These are phyloP conservation scores for Stramonita haemastoma DNA, from an alignment of 2,888 invertebrate species.

Conservation along the genomic window DNA sequence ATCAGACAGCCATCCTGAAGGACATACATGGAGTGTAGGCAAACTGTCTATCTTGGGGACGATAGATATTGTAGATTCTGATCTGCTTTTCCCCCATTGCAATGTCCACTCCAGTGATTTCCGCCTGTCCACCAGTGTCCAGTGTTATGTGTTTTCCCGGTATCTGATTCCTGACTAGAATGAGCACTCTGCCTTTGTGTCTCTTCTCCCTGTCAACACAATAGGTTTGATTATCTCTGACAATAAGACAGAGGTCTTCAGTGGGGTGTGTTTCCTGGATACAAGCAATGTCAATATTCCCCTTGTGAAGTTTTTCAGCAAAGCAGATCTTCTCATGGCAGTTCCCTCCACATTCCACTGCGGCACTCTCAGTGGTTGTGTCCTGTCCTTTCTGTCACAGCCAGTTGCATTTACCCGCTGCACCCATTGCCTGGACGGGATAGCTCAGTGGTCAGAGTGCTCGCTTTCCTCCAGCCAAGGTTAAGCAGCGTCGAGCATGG, in stretches of 20 bases:
- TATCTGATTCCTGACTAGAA: conserved; percentile 49
- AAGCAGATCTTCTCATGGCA: conserved; percentile 50
- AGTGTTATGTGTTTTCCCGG: conserved; percentile 38
- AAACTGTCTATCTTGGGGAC: background rate
- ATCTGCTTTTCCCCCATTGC: background rate
- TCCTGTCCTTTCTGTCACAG: background rate
- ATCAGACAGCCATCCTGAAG: too few relatives aligned
- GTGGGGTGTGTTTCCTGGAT: conserved; percentile 46
- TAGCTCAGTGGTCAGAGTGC: too few relatives aligned
- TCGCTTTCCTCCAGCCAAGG: too few relatives aligned
- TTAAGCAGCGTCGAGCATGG: too few relatives aligned
- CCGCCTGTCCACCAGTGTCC: conserved; percentile 37
- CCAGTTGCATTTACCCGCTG: conserved; percentile 12
- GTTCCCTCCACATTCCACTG: conserved; percentile 55
- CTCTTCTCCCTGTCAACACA: conserved; percentile 42
- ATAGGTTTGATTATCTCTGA: conserved; percentile 30
- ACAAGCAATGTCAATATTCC: conserved; percentile 48
- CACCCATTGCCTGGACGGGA: too few relatives aligned
- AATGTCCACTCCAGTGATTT: conserved; percentile 19
- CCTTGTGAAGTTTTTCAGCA: conserved; percentile 46
- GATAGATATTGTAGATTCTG: conserved; percentile 12
- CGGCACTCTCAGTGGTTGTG: conserved; percentile 36
- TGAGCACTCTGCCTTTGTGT: conserved; percentile 48
- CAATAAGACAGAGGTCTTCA: conserved; percentile 33
- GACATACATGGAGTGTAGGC: background rate